These are phyloP conservation scores for Oncorhynchus clarkii DNA, from an alignment of 2,113 vertebrate genomes.

Conservation along the genomic window DNA sequence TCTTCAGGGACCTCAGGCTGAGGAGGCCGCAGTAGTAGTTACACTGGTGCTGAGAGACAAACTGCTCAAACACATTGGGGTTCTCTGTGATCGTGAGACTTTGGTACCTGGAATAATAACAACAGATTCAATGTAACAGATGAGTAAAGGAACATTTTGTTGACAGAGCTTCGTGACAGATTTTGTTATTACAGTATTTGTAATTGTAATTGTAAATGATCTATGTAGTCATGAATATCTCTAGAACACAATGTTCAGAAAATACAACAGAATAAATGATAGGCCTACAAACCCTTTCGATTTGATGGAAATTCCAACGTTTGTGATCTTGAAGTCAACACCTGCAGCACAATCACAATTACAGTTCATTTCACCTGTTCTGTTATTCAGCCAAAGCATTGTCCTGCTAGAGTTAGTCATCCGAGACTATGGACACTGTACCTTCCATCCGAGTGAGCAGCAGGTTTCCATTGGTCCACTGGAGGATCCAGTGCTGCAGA, in stretches of 20 bases:
- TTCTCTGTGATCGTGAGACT: conserved; percentile 84
- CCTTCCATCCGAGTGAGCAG: conserved; percentile 90
- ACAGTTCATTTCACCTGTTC: conserved; percentile 14
- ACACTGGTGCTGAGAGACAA: conserved; percentile 81
- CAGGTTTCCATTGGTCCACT: conserved; percentile 95
- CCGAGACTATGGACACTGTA: conserved; percentile 47
- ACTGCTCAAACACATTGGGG: conserved; percentile 86
- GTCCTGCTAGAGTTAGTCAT: background rate
- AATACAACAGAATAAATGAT: background rate
- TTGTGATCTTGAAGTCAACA: conserved; percentile 89
- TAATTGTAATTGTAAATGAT: no score
- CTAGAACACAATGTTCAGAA: background rate
- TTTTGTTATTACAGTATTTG: no score
- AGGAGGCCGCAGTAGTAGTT: conserved; percentile 88
- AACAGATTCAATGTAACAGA: background rate
- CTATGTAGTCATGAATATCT: no score
- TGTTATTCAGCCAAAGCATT: background rate
- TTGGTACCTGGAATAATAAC: conserved; percentile 80
- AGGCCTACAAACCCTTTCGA: conserved; percentile 81
- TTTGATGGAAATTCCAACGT: conserved; percentile 86
- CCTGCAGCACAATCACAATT: conserved; percentile 74
- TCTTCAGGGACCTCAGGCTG: conserved; percentile 77
- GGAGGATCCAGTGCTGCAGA: conserved; percentile 96
- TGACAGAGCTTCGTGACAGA: no score
- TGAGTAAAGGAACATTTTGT: background rate